Evolutionary conservation across 1,140 invertebrate species (phyloP), one percentile per base, ranked within the genome.

Genomic region (Anthonomus grandis): DNA sequence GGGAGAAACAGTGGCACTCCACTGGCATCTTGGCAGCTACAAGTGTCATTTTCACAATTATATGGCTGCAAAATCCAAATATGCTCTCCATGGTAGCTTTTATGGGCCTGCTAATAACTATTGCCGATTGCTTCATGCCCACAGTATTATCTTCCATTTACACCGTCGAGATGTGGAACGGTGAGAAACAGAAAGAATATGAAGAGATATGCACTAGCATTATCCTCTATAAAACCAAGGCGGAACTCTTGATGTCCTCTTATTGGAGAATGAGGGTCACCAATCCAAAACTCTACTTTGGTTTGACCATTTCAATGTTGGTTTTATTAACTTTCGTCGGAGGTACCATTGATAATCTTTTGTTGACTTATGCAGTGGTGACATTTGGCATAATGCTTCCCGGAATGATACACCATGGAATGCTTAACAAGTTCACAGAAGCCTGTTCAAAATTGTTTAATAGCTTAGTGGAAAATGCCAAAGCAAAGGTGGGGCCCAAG

Each of bases 1-100:
- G 91, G 90, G 88, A 92, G 64, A 85, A 88, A 64, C 79, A 84
- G 49, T 91, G 86, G 81, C 84, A 90, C 73, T 87, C 90, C 52
- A 84, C 81, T 19, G 77, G 89, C 13, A 82, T 93, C 39, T 68
- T 89, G 61, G 85, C 81, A 21, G 64, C 67, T n/a, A 81, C 84
- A 10, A 84, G 86, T 4, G 67, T 81, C 5, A 63, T 88, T 13
- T 92, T 87, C 70, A 68, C 86, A 74, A 63, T 87, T 27, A 78
- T 92, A 36, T 93, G 90, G 90, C 78, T 87, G 38, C 74, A 90
- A 70, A 87, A 93, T 65, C 83, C 90, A 18, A 85, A 87, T 48
- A 76, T 91, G 10, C 74, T 95, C 39, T 92, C 90, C 24, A 80
- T 89, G 22, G 67, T 93, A 50, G 86, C 90, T 1, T 62, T 89